Base-by-base conservation (phyloP, 2,113 vertebrate genomes). In the Centrocercus urophasianus region DNA sequence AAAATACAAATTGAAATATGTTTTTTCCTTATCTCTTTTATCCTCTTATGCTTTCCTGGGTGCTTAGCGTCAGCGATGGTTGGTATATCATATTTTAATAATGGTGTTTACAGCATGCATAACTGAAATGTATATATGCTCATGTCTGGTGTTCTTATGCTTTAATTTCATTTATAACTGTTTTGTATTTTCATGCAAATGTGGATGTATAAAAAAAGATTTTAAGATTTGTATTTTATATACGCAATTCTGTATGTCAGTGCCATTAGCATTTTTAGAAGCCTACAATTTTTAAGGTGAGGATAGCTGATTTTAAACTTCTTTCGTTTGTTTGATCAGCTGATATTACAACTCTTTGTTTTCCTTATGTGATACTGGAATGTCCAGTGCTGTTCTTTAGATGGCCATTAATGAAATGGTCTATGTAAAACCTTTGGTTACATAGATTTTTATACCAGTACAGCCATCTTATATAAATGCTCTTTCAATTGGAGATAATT, bases 1-100 rank as follows among this genome's bases (percentile, higher is more conserved):
- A 89, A 89, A 92, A 47, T 91, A 13, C n/a, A 52, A 64, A 32
- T 64, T 38, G 36, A 71, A 95, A 86, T 12, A 1, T 76, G n/a
- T 47, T 91, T 93, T 93, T 90, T 92, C 86, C 93, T 97, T 95
- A 74, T 97, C 80, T 96, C 93, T 89, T 97, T 97, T 96, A 40
- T 97, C 79, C 94, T 96, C 89, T 97, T 97, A 85, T 97, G 98
- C 95, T 97, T 97, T 92, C 98, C 92, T 90, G 93, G 89, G 81
- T 97, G 93, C 88, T 73, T 97, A 99, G 99, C 98, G 99, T 87
- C 99, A 99, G 94, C 98, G 99, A 99, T 99, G 99, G 99, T 99
- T 99, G 92, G 99, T 99, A 99, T 98, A 95, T 94, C 95, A 38
- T 94, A 92, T 97, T 98, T 97, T 96, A 67, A 86, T 95, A 71